Evolutionary conservation across 2,888 invertebrate species (phyloP), one percentile per base, ranked within the genome.

Genomic region (Thereva unica): DNA sequence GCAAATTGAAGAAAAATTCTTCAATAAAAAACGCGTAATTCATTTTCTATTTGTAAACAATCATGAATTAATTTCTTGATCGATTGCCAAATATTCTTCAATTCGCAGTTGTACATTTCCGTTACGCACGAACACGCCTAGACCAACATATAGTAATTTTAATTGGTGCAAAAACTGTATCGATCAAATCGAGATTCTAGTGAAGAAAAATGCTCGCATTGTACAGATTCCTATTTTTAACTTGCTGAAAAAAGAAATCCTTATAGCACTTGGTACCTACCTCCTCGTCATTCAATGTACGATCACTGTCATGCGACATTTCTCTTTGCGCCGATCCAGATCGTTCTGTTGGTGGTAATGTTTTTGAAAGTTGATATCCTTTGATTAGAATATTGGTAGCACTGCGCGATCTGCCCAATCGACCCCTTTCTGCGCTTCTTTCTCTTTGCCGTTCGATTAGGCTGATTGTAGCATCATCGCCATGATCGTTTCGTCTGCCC

Each of bases 351-450:
- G 76, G 76, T 8, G 81, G 81, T 73, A 81, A 69, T 47, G 74
- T 76, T 66, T 78, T 78, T 72, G 85, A 88, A 74, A 90, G 81
- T 75, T 91, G 90, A 79, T 90, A 91, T 1, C 92, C 91, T 77
- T 90, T 91, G 65, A 92, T 92, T 85, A 91, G 85, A 71, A 92
- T 92, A 77, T 92, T 92, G 37, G 91, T 90, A 0, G 90, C 89
- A 71, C 92, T 92, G 70, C 86, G 86, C 1, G 90, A 89, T 73
- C 87, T 83, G 4, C 87, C 87, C 44, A 86, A 74, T 41, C 49
- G 68, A 23, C 47, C 68, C 54, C 76, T 76, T 63, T 78, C 78
- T 71, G 75, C 74, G 72, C 78, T 79, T 4, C 77, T 73, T 68
- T 81, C 79, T 3, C 81, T 73, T 63, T 80, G 80, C 3, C 78